Percentiles rank a stretch among this genome's conserved stretches.
phyloP scores from a whole-genome alignment of 2,113 vertebrate species.

The Platichthys stellatus region DNA sequence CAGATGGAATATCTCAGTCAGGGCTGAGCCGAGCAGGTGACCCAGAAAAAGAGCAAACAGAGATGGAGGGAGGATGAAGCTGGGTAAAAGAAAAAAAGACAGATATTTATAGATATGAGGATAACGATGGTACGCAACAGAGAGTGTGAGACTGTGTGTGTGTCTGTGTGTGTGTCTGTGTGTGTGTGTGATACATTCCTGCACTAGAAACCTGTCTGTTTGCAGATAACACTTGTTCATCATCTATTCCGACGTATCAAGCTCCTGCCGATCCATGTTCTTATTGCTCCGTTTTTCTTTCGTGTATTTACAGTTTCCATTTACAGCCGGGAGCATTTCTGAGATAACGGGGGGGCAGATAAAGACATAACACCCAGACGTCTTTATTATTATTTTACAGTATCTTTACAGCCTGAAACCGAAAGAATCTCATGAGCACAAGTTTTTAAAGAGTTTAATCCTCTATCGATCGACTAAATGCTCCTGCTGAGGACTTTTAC shows the following conservation, averaged over 20 bases:
- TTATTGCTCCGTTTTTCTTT: conserved; percentile 11
- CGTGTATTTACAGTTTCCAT: conserved; percentile 9
- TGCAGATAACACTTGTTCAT: conserved; percentile 62
- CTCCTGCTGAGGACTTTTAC: too few relatives aligned
- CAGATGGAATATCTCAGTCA: conserved; percentile 63
- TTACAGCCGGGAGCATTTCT: not conserved
- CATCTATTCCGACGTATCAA: conserved; percentile 51
- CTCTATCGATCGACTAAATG: too few relatives aligned
- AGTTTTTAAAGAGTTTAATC: too few relatives aligned
- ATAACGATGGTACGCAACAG: conserved; percentile 64
- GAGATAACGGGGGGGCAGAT: conserved; percentile 26
- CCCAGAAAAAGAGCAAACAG: conserved; percentile 71
- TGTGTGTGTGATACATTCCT: conserved; percentile 38
- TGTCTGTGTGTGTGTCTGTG: conserved; percentile 42
- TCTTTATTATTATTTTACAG: too few relatives aligned
- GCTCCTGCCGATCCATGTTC: conserved; percentile 30
- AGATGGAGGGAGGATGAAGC: conserved; percentile 56
- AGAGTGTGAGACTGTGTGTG: conserved; percentile 31
- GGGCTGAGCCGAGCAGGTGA: conserved; percentile 70
- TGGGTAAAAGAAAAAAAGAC: conserved; percentile 26
- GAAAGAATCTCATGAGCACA: too few relatives aligned
- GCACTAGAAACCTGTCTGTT: conserved; percentile 57
- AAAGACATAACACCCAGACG: not conserved
- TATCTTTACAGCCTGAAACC: too few relatives aligned
- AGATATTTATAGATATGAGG: conserved; percentile 77